These are phyloP conservation scores for Toxotes jaculatrix DNA, from an alignment of 2,113 vertebrate genomes.

Conservation along the genomic window DNA sequence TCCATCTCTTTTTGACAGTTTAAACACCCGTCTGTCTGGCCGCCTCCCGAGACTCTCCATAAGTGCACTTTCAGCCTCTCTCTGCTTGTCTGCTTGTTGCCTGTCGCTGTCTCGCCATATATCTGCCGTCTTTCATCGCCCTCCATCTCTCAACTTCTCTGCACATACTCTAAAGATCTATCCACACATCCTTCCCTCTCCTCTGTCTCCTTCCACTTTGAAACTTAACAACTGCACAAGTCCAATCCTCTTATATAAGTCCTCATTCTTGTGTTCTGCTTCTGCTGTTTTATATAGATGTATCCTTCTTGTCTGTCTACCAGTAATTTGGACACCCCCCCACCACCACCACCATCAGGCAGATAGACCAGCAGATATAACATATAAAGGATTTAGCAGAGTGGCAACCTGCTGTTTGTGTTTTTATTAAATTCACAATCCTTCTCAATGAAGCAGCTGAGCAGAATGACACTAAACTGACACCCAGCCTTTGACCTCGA, in stretches of 20 bases:
- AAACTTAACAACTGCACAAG: not conserved
- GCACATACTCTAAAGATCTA: not conserved
- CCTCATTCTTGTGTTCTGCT: not conserved
- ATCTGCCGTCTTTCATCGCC: conserved; percentile 35
- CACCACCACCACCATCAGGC: no score
- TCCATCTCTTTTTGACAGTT: conserved; percentile 60
- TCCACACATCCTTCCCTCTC: not conserved
- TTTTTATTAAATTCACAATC: conserved; percentile 15
- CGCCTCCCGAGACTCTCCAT: conserved; percentile 33
- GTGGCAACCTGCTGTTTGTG: conserved; percentile 8
- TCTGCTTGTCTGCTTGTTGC: conserved; percentile 24
- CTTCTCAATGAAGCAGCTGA: not conserved
- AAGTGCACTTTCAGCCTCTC: conserved; percentile 58
- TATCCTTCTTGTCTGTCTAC: not conserved
- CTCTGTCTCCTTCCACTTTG: not conserved
- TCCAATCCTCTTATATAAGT: not conserved
- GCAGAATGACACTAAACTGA: conserved; percentile 12
- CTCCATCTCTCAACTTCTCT: conserved; percentile 4
- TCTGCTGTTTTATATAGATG: not conserved
- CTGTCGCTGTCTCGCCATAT: conserved; percentile 4
- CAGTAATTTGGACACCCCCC: not conserved
- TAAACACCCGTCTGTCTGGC: conserved; percentile 58
- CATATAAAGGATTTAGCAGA: conserved; percentile 28
- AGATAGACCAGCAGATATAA: not conserved
- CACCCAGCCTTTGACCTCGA: conserved; percentile 42